Evolutionary conservation across 2,113 vertebrate genomes (phyloP).

Genomic region (Micronycteris hirsuta): DNA sequence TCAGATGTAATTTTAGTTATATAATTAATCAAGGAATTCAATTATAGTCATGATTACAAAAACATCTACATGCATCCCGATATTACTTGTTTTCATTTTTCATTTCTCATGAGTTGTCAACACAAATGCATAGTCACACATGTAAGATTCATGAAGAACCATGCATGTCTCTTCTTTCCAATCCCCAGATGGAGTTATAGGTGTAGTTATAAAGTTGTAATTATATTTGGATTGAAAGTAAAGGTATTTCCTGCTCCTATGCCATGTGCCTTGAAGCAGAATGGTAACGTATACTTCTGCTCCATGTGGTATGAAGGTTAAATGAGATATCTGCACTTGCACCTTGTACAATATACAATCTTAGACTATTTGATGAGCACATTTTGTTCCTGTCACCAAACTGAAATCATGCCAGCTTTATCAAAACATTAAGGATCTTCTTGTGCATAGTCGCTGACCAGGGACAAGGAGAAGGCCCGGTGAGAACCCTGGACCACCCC

Average conservation of each 20-base stretch:
- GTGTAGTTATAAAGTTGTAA: not conserved
- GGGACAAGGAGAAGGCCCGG: fast-evolving
- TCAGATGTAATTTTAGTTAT: not conserved
- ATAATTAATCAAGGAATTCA: not conserved
- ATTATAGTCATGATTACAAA: not conserved
- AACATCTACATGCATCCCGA: not conserved
- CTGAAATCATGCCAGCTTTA: not conserved
- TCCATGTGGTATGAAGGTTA: not conserved
- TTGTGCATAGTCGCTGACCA: not conserved
- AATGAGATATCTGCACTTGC: not conserved
- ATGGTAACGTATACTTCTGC: not conserved
- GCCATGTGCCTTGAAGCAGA: not conserved
- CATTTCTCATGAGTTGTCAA: not conserved
- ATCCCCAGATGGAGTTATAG: not conserved
- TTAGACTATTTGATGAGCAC: not conserved
- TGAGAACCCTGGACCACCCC: not conserved
- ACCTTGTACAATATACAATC: not conserved
- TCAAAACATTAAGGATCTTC: too few species aligned
- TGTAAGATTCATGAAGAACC: not conserved
- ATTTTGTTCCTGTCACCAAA: not conserved
- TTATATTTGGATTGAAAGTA: not conserved
- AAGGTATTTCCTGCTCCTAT: not conserved
- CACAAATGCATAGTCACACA: not conserved
- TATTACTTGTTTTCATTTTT: not conserved
- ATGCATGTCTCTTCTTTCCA: not conserved